Conservation (phyloP, 2,113 vertebrate species). For the Microtus pennsylvanicus region DNA sequence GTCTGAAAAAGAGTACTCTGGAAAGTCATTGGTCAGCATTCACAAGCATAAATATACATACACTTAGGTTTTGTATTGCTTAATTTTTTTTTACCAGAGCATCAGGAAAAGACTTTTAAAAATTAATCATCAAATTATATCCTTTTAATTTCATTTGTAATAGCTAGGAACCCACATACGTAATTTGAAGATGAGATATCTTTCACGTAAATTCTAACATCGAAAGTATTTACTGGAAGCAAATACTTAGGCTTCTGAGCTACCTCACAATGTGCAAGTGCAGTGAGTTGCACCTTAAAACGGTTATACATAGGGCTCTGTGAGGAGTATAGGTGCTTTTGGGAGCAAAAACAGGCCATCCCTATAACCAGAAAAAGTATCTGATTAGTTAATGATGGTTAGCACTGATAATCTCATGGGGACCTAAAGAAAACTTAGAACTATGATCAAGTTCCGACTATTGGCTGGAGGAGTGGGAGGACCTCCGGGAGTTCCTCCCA, state of each 20-base stretch:
- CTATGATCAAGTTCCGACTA: no score
- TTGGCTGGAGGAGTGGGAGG: no score
- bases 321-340: conserved; percentile 65
- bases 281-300: conserved; percentile 41
- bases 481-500: no score
- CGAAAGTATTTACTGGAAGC: background rate
- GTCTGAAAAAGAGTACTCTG: background rate
- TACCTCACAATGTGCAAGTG: background rate
- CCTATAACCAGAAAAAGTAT: conserved; percentile 47
- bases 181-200: conserved; percentile 26
- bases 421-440: no score
- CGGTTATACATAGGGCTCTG: conserved; percentile 29
- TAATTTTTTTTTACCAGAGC: background rate
- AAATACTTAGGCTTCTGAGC: conserved; percentile 25
- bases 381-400: conserved; percentile 72
- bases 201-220: conserved; percentile 5
- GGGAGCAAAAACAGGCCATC: background rate
- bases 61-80: background rate
- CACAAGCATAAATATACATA: background rate
- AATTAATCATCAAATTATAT: background rate
- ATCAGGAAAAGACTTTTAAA: background rate
- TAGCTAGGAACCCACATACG: background rate
- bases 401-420: background rate
- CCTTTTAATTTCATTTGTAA: conserved; percentile 7
- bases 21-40: background rate